Percentiles rank a stretch among this genome's conserved stretches.
Conservation (phyloP, 2,797 vertebrate species). For the Heterohyrax brucei region DNA sequence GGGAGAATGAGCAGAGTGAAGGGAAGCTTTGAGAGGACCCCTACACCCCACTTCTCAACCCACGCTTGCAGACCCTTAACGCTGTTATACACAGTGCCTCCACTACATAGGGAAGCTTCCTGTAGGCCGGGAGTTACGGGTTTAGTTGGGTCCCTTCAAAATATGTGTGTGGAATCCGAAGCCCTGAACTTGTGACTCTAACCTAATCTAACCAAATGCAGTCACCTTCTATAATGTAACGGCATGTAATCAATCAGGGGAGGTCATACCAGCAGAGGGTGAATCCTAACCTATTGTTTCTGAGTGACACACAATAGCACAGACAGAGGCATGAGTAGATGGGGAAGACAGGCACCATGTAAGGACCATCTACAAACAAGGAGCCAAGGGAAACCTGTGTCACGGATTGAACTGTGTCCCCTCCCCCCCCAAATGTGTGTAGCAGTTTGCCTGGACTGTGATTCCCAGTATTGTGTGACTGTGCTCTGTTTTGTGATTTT, state of each 20-base stretch:
- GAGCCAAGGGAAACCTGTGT: no score
- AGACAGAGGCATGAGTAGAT: not conserved
- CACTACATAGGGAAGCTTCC: rapidly evolving
- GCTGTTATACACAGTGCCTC: rapidly evolving
- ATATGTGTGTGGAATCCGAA: not conserved
- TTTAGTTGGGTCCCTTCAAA: not conserved
- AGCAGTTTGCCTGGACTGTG: no score
- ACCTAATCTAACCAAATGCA: not conserved
- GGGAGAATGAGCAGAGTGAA: not conserved
- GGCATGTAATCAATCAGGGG: not conserved
- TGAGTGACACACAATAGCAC: not conserved
- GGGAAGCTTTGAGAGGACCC: not conserved
- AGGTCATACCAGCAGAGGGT: no score
- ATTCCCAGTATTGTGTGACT: no score
- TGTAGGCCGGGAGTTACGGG: not conserved
- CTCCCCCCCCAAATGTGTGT: no score
- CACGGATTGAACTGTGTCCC: no score
- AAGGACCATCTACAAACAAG: no score
- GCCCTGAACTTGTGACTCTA: not conserved
- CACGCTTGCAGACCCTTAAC: not conserved
- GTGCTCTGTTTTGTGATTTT: no score
- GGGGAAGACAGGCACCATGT: no score
- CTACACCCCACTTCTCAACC: not conserved
- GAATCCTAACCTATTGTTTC: not conserved
- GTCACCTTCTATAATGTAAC: no score